Evolutionary conservation across 2,797 vertebrate genomes (phyloP).

Genomic region (Hoplostethus atlanticus): DNA sequence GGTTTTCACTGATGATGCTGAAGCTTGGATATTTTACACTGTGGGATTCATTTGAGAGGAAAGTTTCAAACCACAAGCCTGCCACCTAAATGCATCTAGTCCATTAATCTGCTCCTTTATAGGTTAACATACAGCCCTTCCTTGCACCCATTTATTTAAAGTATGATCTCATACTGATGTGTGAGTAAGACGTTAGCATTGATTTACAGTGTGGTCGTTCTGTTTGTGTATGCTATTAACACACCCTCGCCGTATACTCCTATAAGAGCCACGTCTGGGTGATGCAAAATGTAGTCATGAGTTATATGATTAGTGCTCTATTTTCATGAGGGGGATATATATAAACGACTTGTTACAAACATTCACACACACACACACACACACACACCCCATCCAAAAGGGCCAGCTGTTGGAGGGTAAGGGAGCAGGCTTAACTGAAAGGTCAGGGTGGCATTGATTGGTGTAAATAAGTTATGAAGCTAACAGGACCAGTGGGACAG

Average conservation of each 20-base stretch:
- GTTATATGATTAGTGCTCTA: too few species aligned
- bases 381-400: neutral
- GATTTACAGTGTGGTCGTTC: neutral
- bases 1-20: too few species aligned
- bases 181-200: slow-evolving; percentile 20
- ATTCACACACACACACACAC: neutral
- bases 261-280: too few species aligned
- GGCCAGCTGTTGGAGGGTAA: slow-evolving; percentile 16
- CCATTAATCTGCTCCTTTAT: neutral
- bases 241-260: too few species aligned
- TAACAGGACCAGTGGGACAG: slow-evolving; percentile 28
- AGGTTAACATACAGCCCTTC: neutral
- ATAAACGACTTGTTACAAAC: neutral
- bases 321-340: neutral
- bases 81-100: too few species aligned
- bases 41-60: too few species aligned
- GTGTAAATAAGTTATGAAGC: slow-evolving; percentile 66
- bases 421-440: slow-evolving; percentile 7
- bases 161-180: slow-evolving; percentile 30
- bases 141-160: neutral
- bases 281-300: too few species aligned
- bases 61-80: too few species aligned
- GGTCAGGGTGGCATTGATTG: slow-evolving; percentile 42
- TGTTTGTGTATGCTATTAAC: neutral
- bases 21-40: too few species aligned